Evolutionary conservation across 2,797 vertebrate genomes (phyloP).

Genomic region (Acanthurus tractus): DNA sequence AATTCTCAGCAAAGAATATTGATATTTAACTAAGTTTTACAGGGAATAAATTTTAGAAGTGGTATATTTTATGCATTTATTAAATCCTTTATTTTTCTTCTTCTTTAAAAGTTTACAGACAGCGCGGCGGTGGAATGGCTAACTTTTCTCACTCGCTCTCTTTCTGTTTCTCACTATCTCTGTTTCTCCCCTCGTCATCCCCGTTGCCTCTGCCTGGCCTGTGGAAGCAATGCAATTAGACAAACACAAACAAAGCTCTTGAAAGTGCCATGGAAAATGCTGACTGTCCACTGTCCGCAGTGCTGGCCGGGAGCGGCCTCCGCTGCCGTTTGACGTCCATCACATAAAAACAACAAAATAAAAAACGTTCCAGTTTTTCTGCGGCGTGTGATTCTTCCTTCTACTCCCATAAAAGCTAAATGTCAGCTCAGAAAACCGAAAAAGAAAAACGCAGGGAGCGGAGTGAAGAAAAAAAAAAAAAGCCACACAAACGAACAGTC

Average conservation of each 20-base stretch:
- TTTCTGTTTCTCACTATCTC: slow-evolving; percentile 3
- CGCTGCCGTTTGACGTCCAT: slow-evolving; percentile 53
- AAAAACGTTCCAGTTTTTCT: not conserved
- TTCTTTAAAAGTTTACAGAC: slow-evolving; percentile 14
- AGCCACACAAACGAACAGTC: slow-evolving; percentile 41
- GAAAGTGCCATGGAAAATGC: slow-evolving; percentile 73
- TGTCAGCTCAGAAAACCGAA: slow-evolving; percentile 12
- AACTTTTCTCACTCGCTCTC: slow-evolving; percentile 10
- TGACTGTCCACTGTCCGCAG: slow-evolving; percentile 73
- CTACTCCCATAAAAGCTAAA: slow-evolving; percentile 2
- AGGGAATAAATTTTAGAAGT: not conserved
- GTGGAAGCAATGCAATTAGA: slow-evolving; percentile 87
- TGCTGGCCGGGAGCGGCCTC: slow-evolving; percentile 45
- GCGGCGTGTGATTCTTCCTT: not conserved
- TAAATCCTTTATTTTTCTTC: not conserved
- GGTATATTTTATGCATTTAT: not conserved
- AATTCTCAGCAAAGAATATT: not conserved
- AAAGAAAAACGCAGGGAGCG: not conserved
- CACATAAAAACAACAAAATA: too few species aligned
- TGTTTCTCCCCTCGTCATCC: slow-evolving; percentile 7
- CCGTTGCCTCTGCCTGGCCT: slow-evolving; percentile 65
- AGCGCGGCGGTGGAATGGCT: not conserved
- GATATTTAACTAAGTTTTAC: not conserved
- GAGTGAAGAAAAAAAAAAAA: slow-evolving; percentile 1
- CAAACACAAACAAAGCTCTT: slow-evolving; percentile 82